Percentiles rank a stretch among this genome's conserved stretches.
Conservation (phyloP, 92 coral and sea anemone species). For the Parazoanthus swiftii region DNA sequence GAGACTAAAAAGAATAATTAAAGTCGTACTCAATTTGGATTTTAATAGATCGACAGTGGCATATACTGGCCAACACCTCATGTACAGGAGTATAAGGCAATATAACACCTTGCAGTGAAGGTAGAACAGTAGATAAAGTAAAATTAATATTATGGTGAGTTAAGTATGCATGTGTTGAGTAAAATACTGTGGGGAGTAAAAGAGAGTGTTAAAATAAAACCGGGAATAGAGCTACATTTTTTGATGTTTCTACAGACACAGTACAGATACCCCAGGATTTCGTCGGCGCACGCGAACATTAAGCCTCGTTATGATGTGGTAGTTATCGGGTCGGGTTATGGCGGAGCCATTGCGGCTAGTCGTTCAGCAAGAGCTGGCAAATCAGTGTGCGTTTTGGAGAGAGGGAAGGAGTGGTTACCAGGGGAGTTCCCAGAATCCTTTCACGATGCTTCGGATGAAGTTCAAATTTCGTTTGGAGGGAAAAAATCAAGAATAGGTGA, state of each 20-base stretch:
- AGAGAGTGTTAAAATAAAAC: too few species aligned
- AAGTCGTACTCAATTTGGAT: too few species aligned
- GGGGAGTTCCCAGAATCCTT: slow-evolving; percentile 67
- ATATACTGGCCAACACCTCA: too few species aligned
- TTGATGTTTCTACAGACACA: background rate
- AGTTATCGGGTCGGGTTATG: slow-evolving; percentile 69
- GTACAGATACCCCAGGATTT: slow-evolving; percentile 42
- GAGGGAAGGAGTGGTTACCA: slow-evolving; percentile 74
- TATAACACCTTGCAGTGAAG: too few species aligned
- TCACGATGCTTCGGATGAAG: slow-evolving; percentile 44
- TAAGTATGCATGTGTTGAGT: too few species aligned
- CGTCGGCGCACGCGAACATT: slow-evolving; percentile 42
- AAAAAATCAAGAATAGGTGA: slow-evolving; percentile 43
- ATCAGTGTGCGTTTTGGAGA: slow-evolving; percentile 58
- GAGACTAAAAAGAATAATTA: too few species aligned
- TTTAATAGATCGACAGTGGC: too few species aligned
- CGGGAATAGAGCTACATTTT: background rate
- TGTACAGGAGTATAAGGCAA: too few species aligned
- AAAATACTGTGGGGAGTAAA: too few species aligned
- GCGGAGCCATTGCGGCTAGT: slow-evolving; percentile 71
- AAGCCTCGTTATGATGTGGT: slow-evolving; percentile 68
- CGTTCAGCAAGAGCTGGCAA: slow-evolving; percentile 68
- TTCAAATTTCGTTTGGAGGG: slow-evolving; percentile 55
- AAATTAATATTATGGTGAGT: too few species aligned
- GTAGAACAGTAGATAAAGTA: too few species aligned